Conservation (phyloP, 2,797 vertebrate genomes). For the Nothura maculosa region DNA sequence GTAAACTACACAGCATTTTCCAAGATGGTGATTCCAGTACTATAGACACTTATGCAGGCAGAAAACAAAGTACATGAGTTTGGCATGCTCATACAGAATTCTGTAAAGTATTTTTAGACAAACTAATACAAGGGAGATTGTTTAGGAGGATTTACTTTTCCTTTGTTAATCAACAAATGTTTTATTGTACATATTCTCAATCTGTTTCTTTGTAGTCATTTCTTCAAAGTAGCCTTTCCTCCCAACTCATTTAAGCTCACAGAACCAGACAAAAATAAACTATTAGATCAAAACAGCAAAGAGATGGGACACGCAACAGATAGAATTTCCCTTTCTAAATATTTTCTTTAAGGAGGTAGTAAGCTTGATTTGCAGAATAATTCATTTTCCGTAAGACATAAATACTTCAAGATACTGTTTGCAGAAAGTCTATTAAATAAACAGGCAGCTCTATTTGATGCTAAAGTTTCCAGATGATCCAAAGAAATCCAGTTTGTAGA, state of each 20-base stretch:
- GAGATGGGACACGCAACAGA: neutral
- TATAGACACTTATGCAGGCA: neutral
- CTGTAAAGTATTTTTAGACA: neutral
- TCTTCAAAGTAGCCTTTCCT: neutral
- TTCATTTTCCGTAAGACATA: neutral
- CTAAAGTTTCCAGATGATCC: neutral
- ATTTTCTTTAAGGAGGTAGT: neutral
- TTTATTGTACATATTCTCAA: neutral
- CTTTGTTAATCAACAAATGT: neutral
- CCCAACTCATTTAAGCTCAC: neutral
- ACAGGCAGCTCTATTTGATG: neutral
- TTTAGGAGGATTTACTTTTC: neutral
- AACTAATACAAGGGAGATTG: neutral
- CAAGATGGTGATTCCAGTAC: neutral
- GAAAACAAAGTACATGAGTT: neutral
- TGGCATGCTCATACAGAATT: neutral
- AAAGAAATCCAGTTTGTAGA: neutral
- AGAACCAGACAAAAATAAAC: neutral
- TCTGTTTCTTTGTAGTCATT: neutral
- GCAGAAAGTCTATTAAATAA: neutral
- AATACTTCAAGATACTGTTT: neutral
- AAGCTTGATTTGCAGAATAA: neutral
- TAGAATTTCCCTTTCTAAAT: slow-evolving; percentile 9
- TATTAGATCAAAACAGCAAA: slow-evolving; percentile 9
- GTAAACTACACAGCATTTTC: neutral